These are phyloP conservation scores for Octopus sinensis DNA, from an alignment of 1,140 invertebrate species.

Conservation along the genomic window DNA sequence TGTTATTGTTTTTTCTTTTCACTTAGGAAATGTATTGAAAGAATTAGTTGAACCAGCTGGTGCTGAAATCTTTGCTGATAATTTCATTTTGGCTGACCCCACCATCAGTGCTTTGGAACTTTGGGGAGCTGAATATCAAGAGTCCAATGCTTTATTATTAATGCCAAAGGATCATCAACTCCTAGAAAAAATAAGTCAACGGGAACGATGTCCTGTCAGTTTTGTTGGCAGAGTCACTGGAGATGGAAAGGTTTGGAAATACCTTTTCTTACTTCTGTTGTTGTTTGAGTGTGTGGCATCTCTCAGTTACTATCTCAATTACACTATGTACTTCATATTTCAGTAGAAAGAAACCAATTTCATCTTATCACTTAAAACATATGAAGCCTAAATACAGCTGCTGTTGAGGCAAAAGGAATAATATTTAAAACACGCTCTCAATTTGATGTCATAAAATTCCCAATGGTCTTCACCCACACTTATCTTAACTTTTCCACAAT, in stretches of 20 bases:
- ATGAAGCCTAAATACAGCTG: too few species aligned
- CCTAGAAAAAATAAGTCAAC: slow-evolving; percentile 71
- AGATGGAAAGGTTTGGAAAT: slow-evolving; percentile 68
- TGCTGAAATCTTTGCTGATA: slow-evolving; percentile 82
- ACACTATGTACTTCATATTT: too few species aligned
- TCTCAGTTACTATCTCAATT: too few species aligned
- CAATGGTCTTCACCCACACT: too few species aligned
- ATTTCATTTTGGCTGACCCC: slow-evolving; percentile 86
- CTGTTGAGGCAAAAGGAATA: too few species aligned
- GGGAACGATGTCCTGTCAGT: slow-evolving; percentile 89
- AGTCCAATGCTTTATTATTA: slow-evolving; percentile 87
- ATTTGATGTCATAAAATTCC: too few species aligned
- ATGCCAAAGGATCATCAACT: slow-evolving; percentile 62
- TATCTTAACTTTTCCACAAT: too few species aligned
- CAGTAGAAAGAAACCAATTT: too few species aligned
- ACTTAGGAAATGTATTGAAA: slow-evolving; percentile 87
- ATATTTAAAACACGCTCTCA: too few species aligned
- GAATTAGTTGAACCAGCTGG: slow-evolving; percentile 92
- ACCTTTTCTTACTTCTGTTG: background rate
- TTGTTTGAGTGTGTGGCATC: background rate
- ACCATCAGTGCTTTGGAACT: slow-evolving; percentile 89
- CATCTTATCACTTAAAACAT: too few species aligned
- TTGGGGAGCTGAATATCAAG: slow-evolving; percentile 98
- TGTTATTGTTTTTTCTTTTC: slow-evolving; percentile 22
- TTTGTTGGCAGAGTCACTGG: slow-evolving; percentile 90